Evolutionary conservation across 2,113 vertebrate species (phyloP), one percentile per base, ranked within the genome.

Genomic region (Equus przewalskii): DNA sequence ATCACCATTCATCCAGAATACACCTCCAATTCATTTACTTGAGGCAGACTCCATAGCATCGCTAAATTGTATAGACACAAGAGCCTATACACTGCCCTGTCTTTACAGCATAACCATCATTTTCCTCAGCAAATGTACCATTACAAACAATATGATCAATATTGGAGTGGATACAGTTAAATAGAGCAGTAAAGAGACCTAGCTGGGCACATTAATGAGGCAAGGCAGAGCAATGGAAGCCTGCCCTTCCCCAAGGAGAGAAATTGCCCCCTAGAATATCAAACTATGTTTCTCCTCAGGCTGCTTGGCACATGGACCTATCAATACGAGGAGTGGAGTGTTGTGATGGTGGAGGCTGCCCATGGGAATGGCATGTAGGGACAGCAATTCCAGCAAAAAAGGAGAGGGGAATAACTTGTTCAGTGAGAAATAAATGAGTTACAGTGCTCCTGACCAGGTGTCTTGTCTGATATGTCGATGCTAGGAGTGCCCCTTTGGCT

Each of bases 91-190:
- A 33, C 75, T 54, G 51, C 70, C 64, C 11, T 89, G 24, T 93
- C 65, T 91, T 96, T 76, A 86, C 8, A 93, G 67, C 22, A n/a
- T 82, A 82, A 64, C 76, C 91, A 84, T 93, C 72, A 73, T 90
- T 96, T 85, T 76, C n/a, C 80, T 91, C 80, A 28, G 80, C 54
- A 88, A 97, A 60, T 94, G 28, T 90, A 30, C 80, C 86, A 69
- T 97, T 76, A n/a, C 60, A 64, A 28, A 93, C 84, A 87, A 62
- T 62, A 51, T 90, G 89, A 90, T 94, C 92, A 88, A 75, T 95
- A 94, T 88, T 78, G 14, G 75, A 95, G 80, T 79, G 30, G 58
- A 44, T 81, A 8, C 60, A 60, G 58, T 96, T 90, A 96, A 96
- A 76, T 28, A 95, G 91, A 95, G 72, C 58, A 87, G 78, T 65